These are phyloP conservation scores for Gortyna flavago DNA, from an alignment of 2,888 invertebrate genomes.

Conservation along the genomic window DNA sequence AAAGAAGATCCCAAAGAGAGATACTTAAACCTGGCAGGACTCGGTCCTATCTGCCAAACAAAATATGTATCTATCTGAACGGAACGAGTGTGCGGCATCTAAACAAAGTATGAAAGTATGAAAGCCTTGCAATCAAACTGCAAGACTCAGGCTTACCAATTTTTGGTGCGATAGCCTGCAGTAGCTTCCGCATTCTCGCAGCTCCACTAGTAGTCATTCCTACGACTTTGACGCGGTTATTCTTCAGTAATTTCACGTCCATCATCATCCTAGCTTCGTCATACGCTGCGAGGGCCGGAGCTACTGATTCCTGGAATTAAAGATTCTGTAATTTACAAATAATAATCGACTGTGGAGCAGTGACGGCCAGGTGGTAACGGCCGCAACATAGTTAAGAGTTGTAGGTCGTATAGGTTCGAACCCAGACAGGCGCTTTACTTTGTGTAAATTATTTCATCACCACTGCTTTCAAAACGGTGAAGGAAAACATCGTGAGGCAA, in stretches of 20 bases:
- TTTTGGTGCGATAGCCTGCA: slow-evolving; percentile 91
- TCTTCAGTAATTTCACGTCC: slow-evolving; percentile 87
- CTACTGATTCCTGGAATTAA: slow-evolving; percentile 69
- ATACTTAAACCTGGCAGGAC: not conserved
- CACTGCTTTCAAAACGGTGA: not conserved
- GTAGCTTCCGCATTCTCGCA: slow-evolving; percentile 91
- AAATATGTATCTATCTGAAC: not conserved
- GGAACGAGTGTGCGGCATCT: not conserved
- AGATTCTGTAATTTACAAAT: not conserved
- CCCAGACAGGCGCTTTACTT: not conserved
- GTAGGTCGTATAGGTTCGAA: too few relatives aligned
- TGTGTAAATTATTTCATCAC: not conserved
- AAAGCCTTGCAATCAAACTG: too few relatives aligned
- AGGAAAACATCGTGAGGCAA: not conserved
- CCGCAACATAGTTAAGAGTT: not conserved
- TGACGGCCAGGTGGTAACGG: not conserved
- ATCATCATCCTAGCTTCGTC: slow-evolving; percentile 89
- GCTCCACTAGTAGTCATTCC: slow-evolving; percentile 95
- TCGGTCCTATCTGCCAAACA: too few relatives aligned
- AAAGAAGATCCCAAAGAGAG: not conserved
- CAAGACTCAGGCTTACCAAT: slow-evolving; percentile 86
- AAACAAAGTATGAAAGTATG: too few relatives aligned
- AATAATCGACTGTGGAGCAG: not conserved
- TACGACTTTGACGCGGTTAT: slow-evolving; percentile 87
- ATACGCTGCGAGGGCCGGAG: slow-evolving; percentile 67